A percentile compares a stretch with the other conserved stretches of the same genome.
These are phyloP conservation scores for Chrysolophus pictus DNA, from an alignment of 2,797 vertebrate species.

Conservation along the genomic window DNA sequence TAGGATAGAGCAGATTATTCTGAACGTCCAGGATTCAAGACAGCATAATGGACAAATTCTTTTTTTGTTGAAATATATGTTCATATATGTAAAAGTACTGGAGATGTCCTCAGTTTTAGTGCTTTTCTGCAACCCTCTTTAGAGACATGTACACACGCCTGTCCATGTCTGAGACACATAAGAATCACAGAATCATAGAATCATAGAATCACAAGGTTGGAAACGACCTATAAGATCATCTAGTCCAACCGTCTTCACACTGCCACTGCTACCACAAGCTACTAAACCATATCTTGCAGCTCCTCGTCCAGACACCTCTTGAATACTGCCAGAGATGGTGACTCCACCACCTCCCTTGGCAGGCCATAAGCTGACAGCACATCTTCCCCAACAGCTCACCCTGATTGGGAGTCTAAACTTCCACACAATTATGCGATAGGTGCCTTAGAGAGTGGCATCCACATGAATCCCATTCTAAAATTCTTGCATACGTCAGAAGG, in stretches of 20 bases:
- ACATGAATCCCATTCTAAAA: background rate
- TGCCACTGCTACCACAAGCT: too few relatives aligned
- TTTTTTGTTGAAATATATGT: background rate
- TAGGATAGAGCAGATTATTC: background rate
- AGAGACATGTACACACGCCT: background rate
- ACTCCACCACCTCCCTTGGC: too few relatives aligned
- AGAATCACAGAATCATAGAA: too few relatives aligned
- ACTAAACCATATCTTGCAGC: too few relatives aligned
- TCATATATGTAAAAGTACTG: background rate
- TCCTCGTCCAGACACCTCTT: too few relatives aligned
- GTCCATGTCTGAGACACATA: background rate
- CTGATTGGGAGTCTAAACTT: background rate
- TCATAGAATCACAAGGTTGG: too few relatives aligned
- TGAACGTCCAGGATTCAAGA: background rate
- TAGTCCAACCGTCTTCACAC: too few relatives aligned
- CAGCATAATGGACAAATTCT: background rate
- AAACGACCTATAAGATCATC: too few relatives aligned
- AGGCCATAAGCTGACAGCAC: background rate
- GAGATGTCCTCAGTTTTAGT: background rate
- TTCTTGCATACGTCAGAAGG: background rate
- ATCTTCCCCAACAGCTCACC: background rate
- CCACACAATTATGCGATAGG: background rate
- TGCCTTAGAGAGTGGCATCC: accelerated
- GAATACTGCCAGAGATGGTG: too few relatives aligned
- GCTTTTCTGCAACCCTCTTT: background rate